Conservation (phyloP, 2,113 vertebrate genomes). For the Xenopus tropicalis region UCB_Xtro_10.0 CM004447.2:18936001-18936500, state of each 20-base stretch:
- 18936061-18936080: not conserved
- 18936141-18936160: constrained; percentile 55
- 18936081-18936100: constrained; percentile 21
- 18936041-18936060: no score
- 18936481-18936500: constrained; percentile 88
- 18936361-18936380: constrained; percentile 68
- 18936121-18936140: not conserved
- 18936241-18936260: constrained; percentile 89
- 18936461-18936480: constrained; percentile 83
- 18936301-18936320: constrained; percentile 77
- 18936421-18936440: constrained; percentile 85
- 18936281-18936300: constrained; percentile 98
- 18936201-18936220: constrained; percentile 76
- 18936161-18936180: constrained; percentile 58
- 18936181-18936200: constrained; percentile 54
- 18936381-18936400: constrained; percentile 76
- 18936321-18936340: constrained; percentile 49
- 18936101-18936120: constrained; percentile 51
- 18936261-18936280: constrained; percentile 96
- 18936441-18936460: constrained; percentile 82
- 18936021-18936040: not conserved
- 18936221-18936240: constrained; percentile 96
- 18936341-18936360: constrained; percentile 70
- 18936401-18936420: constrained; percentile 79
- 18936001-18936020: not conserved